phyloP scores from a whole-genome alignment of 1,140 invertebrate species.

The Rhyzopertha dominica region DNA sequence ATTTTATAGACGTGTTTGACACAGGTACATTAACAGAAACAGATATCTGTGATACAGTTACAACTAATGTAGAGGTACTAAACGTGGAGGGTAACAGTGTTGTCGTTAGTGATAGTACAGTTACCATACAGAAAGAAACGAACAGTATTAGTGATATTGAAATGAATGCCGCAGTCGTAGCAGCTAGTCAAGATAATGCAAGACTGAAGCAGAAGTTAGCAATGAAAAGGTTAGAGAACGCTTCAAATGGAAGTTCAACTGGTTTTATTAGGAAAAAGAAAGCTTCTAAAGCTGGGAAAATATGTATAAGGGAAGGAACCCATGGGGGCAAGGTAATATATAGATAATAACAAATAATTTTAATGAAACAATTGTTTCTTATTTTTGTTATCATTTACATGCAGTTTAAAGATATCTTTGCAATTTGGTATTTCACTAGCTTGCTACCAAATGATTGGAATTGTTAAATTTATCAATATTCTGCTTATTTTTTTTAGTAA shows the following conservation, averaged over 20 bases:
- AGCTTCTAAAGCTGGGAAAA: too few species aligned
- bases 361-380: conserved; percentile 7
- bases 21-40: conserved; percentile 3
- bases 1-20: too few species aligned
- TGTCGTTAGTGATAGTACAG: conserved; percentile 3
- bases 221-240: too few species aligned
- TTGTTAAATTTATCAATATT: not conserved
- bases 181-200: too few species aligned
- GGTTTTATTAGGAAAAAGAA: too few species aligned
- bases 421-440: not conserved
- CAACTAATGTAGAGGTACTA: conserved; percentile 3
- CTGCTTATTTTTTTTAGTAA: not conserved
- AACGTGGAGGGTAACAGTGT: not conserved
- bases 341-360: conserved; percentile 13
- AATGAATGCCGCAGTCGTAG: too few species aligned
- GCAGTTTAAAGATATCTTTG: not conserved
- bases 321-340: too few species aligned
- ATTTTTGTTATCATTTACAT: conserved; percentile 3
- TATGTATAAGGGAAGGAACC: too few species aligned
- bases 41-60: not conserved
- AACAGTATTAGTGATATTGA: too few species aligned
- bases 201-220: too few species aligned
- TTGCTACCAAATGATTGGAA: conserved; percentile 8
- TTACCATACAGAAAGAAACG: too few species aligned
- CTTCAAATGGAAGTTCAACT: too few species aligned